Base-by-base conservation (phyloP, 2,113 vertebrate species). In the Caranx melampygus region DNA sequence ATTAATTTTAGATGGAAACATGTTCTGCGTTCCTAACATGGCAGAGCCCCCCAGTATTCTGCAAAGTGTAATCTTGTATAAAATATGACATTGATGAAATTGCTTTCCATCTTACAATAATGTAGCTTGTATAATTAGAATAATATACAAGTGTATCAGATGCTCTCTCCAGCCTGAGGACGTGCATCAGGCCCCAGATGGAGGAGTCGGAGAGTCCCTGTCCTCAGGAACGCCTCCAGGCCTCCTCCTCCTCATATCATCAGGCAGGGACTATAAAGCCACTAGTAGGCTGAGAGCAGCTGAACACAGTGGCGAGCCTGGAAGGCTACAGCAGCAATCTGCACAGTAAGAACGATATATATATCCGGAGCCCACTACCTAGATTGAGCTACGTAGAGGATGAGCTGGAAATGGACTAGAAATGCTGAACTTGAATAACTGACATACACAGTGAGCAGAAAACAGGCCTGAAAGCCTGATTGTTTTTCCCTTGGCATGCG, bases 41-140 rank as follows among this genome's bases (percentile, higher is more conserved):
- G 26, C 35, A 77, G 61, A 73, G 31, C 9, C 21, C 18, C 21
- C 20, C 11, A 14, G 47, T 68, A 14, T 45, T 81, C 79, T 66
- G 26, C 57, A 33, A 45, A 82, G 69, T 78, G 51, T 47, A 84
- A 87, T 91, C 81, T 72, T 70, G 61, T 66, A 67, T 44, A 81
- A 81, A 84, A 84, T 84, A 62, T 81, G 63, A 86, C 64, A 60
- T 18, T 69, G 74, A 87, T 86, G 44, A 85, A 90, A 83, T 79
- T 81, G 79, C 70, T 76, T 87, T 72, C 72, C 44, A 33, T 69
- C 47, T 44, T 58, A 74, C 75, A 88, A 40, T 58, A 44, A 2
- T 61, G 72, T 37, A 68, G 58, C 82, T 57, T 68, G 63, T 77
- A 51, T 79, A 84, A 87, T 79, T 90, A 74, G 62, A 77, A 78